phyloP scores from a whole-genome alignment of 2,113 vertebrate species.

The Paratilapia polleni region DNA sequence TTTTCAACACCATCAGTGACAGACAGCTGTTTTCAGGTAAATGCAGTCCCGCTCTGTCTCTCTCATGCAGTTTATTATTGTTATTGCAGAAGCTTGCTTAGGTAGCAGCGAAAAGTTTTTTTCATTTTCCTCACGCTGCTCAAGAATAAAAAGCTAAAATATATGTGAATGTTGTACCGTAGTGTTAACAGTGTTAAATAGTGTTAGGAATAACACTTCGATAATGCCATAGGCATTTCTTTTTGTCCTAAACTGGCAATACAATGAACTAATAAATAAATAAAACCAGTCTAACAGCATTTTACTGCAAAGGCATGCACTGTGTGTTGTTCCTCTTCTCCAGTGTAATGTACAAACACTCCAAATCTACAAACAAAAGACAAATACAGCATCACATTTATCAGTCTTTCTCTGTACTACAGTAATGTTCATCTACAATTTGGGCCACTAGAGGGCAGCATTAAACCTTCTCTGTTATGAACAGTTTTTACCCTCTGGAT shows the following conservation, averaged over 20 bases:
- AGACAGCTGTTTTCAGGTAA: background rate
- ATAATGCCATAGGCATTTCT: background rate
- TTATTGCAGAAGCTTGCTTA: background rate
- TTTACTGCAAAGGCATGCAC: background rate
- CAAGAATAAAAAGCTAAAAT: background rate
- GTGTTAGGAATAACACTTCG: background rate
- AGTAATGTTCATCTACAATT: background rate
- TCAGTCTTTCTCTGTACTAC: background rate
- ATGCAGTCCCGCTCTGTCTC: background rate
- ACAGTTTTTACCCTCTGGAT: background rate
- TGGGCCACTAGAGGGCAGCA: conserved; percentile 54
- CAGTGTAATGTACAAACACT: background rate
- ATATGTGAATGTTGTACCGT: background rate
- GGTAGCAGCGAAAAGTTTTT: background rate
- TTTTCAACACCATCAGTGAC: background rate
- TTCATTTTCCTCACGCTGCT: background rate
- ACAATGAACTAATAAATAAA: background rate
- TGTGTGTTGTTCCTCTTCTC: background rate
- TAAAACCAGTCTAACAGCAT: background rate
- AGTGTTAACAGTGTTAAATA: background rate
- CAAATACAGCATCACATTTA: background rate
- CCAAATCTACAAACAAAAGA: background rate
- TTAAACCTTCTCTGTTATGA: background rate
- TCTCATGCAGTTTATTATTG: background rate
- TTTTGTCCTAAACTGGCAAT: background rate